Base-by-base conservation (phyloP, 2,797 vertebrate genomes). In the Thalassophryne amazonica region DNA sequence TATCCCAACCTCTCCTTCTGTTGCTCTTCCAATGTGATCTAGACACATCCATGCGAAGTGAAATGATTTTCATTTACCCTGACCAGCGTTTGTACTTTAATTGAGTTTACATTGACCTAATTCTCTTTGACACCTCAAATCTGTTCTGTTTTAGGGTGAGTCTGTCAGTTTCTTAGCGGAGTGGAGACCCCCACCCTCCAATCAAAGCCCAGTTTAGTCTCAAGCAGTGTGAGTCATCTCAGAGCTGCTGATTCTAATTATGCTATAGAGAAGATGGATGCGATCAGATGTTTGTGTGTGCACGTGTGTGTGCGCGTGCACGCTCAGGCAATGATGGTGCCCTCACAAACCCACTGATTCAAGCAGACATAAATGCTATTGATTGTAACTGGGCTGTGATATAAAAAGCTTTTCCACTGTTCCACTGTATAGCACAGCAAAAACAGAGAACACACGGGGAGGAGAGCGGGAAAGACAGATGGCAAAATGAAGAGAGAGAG, bases 291-390 rank as follows among this genome's bases (percentile, higher is more conserved):
- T 62, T 69, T 50, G 64, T 18, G 12, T 38, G 31, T 50, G 43
- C 33, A 42, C 70, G 65, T 53, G 54, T 35, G 31, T 45, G 61
- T 28, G 54, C 38, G 60, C 27, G 63, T 39, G 66, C 56, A 65
- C 46, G 69, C 41, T 58, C 69, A 16, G n/a, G 27, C 32, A 8
- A 29, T 64, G 63, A 58, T 20, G 34, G 36, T 80, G 73, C 68
- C 41, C 65, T 62, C 41, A 20, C 60, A 62, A 82, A 70, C 54
- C 61, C 61, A 76, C 60, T 40, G 61, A 81, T 81, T 81, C 80
- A 63, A 75, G 78, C 76, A 85, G 81, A 86, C 84, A 85, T 85
- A 85, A 83, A 86, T 73, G 84, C 80, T 88, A 85, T 88, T 81
- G 86, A 88, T 84, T 85, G 78, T 84, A 86, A 85, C 83, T 77